phyloP scores from a whole-genome alignment of 35 echinoderm and acorn worm species.

The Apostichopus californicus region DNA sequence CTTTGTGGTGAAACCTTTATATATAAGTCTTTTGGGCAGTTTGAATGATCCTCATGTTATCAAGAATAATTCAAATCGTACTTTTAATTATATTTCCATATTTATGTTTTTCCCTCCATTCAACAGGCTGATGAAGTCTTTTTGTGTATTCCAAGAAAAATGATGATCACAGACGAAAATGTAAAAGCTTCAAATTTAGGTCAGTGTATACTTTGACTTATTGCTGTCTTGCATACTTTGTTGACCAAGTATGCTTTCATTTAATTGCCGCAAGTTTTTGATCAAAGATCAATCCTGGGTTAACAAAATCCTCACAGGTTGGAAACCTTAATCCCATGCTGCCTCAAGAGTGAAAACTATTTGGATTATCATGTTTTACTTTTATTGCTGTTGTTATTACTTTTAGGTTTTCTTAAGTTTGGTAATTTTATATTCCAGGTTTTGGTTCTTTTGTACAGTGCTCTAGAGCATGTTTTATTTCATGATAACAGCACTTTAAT shows the following conservation, averaged over 20 bases:
- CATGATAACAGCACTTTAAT: no score
- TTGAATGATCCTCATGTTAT: neutral
- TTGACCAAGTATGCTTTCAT: neutral
- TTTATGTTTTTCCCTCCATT: neutral
- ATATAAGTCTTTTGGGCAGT: neutral
- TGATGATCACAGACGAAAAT: conserved; percentile 87
- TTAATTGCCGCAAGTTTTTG: neutral
- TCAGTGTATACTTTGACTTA: neutral
- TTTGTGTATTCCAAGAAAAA: conserved; percentile 77
- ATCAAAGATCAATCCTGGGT: neutral
- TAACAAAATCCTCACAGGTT: no score
- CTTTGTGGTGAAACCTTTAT: no score
- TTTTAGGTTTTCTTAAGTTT: no score
- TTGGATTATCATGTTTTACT: no score
- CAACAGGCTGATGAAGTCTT: conserved; percentile 77
- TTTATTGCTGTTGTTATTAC: no score
- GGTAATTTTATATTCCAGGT: no score
- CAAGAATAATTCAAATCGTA: neutral
- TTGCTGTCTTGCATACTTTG: neutral
- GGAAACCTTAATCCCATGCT: no score
- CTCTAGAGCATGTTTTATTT: no score
- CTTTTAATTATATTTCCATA: neutral
- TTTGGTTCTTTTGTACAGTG: no score
- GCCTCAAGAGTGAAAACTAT: no score
- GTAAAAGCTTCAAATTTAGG: conserved; percentile 72